These are phyloP conservation scores for Speoplatyrhinus poulsoni DNA, from an alignment of 2,113 vertebrate species.

Conservation along the genomic window DNA sequence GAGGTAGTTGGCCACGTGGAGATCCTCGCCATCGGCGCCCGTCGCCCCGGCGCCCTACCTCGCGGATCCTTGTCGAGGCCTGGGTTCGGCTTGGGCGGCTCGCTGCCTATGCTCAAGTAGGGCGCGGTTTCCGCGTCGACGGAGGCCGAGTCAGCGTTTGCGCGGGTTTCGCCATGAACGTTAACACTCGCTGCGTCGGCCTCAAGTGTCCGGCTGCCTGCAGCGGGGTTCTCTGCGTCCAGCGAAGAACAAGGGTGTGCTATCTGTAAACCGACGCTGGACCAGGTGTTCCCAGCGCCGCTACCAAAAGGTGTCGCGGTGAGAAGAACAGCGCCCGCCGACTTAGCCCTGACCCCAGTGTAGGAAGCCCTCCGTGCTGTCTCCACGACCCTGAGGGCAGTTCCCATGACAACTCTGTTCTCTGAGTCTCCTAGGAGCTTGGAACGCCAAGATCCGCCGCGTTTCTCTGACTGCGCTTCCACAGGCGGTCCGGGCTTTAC, in stretches of 20 bases:
- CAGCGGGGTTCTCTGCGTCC: not conserved
- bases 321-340: constrained; percentile 71
- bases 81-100: constrained; percentile 24
- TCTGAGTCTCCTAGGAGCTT: not conserved
- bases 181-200: not conserved
- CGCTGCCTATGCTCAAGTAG: constrained; percentile 70
- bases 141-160: not conserved
- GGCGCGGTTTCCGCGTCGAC: constrained; percentile 44
- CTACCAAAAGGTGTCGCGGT: constrained; percentile 28
- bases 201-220: not conserved
- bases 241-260: not conserved
- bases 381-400: constrained; percentile 9
- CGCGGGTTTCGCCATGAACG: not conserved
- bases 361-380: not conserved
- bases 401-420: not conserved
- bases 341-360: constrained; percentile 60
- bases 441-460: not conserved
- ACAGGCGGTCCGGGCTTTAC: constrained; percentile 25
- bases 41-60: not conserved
- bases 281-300: not conserved
- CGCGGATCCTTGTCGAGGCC: constrained; percentile 1
- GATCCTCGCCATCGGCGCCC: constrained; percentile 48
- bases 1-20: constrained; percentile 72
- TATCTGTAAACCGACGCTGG: not conserved
- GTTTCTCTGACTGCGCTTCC: not conserved